Evolutionary conservation across 2,888 invertebrate genomes (phyloP), one percentile per base, ranked within the genome.

Genomic region (Latrodectus hesperus): DNA sequence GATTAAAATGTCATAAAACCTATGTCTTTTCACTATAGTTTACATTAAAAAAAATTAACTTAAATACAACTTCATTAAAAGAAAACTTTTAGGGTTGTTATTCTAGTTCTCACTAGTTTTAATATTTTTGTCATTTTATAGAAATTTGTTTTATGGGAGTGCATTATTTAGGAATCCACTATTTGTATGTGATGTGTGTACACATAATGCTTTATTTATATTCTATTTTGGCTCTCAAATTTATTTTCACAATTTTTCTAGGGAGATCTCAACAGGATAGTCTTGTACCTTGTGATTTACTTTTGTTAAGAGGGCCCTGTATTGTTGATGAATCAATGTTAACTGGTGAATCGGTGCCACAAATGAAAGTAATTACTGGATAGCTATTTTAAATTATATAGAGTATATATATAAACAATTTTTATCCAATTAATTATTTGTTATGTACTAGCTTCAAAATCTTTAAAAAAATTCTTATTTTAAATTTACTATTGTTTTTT

Each of bases 301-400:
- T 99, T 52, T 93, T 99, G 70, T 92, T 99, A 83, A 94, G 98
- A 91, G 99, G 99, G 10, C 96, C 97, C 2, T 99, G 99, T 92
- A 99, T 99, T 91, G 97, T 99, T 0, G 99, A 99, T 92, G 99
- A 99, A 93, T 98, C 99, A 90, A 98, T 99, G 98, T 94, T 99
- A 89, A 99, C 99, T 16, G 99, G 95, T 80, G 99, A 99, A 93
- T 99, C 98, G 89, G 98, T 99, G 9, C 99, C 99, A 1, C 99
- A 99, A 93, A 99, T 99, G 98, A 99, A 94, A 91, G 93, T 93
- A 90, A 52, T 77, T 6, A n/a, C 11, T 73, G 3, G 70, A 26
- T n/a, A 12, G 8, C n/a, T 67, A 52, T 51, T 26, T 75, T 51
- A 16, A 52, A 26, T n/a, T 73, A 9, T 52, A 52, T 73, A 10